Conservation (phyloP, 2,888 invertebrate genomes). For the Ferrisia virgata region DNA sequence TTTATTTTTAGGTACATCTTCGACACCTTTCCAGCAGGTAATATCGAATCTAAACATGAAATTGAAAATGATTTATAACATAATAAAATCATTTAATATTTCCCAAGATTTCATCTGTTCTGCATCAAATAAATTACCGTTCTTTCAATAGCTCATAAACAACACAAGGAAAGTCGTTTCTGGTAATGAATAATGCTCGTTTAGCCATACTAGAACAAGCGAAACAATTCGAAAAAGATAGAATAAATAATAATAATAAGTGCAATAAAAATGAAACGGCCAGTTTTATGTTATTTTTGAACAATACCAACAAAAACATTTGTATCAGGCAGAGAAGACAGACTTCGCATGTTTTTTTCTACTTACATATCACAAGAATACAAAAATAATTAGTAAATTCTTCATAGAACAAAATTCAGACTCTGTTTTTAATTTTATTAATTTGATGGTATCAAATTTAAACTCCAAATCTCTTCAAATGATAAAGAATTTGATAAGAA, state of each 20-base stretch:
- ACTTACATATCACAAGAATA: background rate
- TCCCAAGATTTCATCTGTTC: background rate
- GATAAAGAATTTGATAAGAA: background rate
- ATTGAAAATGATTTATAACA: background rate
- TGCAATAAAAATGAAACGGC: background rate
- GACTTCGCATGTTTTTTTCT: background rate
- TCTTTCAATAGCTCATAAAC: slow-evolving; percentile 12
- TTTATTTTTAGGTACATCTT: background rate
- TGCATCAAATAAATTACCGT: background rate
- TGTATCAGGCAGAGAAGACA: no score
- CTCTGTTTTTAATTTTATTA: no score
- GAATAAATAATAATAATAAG: background rate
- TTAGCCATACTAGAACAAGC: slow-evolving; percentile 13
- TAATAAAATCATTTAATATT: no score
- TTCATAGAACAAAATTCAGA: no score
- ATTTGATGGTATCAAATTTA: no score
- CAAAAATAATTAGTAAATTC: no score
- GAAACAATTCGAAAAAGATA: background rate
- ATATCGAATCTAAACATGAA: background rate
- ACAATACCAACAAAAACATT: background rate
- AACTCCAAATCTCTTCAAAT: no score
- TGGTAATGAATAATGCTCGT: slow-evolving; percentile 29
- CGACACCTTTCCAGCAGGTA: background rate
- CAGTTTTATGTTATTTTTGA: background rate
- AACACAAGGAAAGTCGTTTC: slow-evolving; percentile 9